Evolutionary conservation across 2,797 vertebrate species (phyloP).

Genomic region (Aulostomus chinensis): DNA sequence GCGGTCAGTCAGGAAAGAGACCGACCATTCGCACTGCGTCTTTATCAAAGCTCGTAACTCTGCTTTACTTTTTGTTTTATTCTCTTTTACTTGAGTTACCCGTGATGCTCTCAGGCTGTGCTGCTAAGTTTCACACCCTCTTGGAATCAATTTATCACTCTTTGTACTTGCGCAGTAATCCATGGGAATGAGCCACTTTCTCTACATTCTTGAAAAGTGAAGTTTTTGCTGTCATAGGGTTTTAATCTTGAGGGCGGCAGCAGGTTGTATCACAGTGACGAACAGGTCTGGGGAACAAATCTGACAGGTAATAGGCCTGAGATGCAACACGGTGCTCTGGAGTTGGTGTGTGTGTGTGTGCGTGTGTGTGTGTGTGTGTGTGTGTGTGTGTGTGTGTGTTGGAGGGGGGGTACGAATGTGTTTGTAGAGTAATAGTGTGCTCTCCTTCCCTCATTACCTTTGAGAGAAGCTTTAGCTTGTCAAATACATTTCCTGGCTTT

Average conservation of each 20-base stretch:
- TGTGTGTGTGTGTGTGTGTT: conserved; percentile 4
- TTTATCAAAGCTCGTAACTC: conserved; percentile 29
- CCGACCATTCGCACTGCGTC: conserved; percentile 21
- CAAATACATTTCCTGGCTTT: conserved; percentile 24
- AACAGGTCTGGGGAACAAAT: conserved; percentile 42
- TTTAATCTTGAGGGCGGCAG: conserved; percentile 32
- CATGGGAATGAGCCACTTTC: conserved; percentile 7
- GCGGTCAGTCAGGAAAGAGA: conserved; percentile 19
- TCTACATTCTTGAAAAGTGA: conserved; percentile 15
- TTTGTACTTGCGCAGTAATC: conserved; percentile 18
- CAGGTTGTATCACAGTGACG: conserved; percentile 40
- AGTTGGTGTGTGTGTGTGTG: conserved; percentile 17
- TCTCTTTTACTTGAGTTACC: not conserved
- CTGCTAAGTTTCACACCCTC: conserved; percentile 13
- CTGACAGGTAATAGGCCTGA: conserved; percentile 62
- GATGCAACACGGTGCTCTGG: conserved; percentile 43
- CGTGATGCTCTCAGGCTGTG: conserved; percentile 14
- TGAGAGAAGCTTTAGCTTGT: conserved; percentile 20
- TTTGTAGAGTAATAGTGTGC: conserved; percentile 43
- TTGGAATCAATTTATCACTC: conserved; percentile 27
- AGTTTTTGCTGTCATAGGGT: conserved; percentile 19
- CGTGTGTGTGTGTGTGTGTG: conserved; percentile 1
- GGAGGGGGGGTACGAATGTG: conserved; percentile 25
- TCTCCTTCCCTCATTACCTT: conserved; percentile 45
- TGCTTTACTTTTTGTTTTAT: conserved; percentile 2